Evolutionary conservation across 2,888 invertebrate species (phyloP).

Genomic region (Drosophila maculinotata): DNA sequence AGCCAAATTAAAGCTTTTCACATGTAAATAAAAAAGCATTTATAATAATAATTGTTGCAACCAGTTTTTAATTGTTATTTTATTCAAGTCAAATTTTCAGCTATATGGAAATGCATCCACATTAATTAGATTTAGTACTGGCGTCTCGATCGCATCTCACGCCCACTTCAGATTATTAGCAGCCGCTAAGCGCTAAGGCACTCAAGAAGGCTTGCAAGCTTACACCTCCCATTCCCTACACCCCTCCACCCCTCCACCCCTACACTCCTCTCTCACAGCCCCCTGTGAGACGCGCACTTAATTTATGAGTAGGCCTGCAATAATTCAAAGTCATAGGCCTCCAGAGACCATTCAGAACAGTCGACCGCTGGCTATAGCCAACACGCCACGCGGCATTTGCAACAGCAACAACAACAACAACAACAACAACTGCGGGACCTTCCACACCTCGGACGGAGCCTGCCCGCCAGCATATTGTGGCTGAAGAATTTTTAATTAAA

Average conservation of each 20-base stretch:
- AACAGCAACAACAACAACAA: slow-evolving; percentile 26
- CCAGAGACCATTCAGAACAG: slow-evolving; percentile 73
- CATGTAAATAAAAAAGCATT: no score
- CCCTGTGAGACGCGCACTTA: slow-evolving; percentile 51
- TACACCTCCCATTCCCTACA: background rate
- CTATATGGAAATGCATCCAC: background rate
- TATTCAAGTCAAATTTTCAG: no score
- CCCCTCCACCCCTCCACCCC: background rate
- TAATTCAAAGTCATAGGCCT: slow-evolving; percentile 82
- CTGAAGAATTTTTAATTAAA: slow-evolving; percentile 78
- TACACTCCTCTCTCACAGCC: background rate
- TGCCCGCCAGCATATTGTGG: slow-evolving; percentile 57
- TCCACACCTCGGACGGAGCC: slow-evolving; percentile 16
- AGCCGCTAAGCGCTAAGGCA: slow-evolving; percentile 47
- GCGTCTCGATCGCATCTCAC: slow-evolving; percentile 8
- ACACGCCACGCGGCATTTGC: slow-evolving; percentile 20
- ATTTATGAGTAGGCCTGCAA: slow-evolving; percentile 78
- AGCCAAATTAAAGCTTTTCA: no score
- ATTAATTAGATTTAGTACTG: background rate
- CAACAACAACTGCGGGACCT: slow-evolving; percentile 11
- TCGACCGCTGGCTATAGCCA: slow-evolving; percentile 51
- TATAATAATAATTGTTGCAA: no score
- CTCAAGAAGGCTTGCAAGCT: slow-evolving; percentile 22
- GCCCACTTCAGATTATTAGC: slow-evolving; percentile 38
- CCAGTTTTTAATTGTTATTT: background rate